Percentiles rank a stretch among this genome's conserved stretches.
phyloP scores from a whole-genome alignment of 1,140 invertebrate genomes.

The Ptiloglossa arizonensis region DNA sequence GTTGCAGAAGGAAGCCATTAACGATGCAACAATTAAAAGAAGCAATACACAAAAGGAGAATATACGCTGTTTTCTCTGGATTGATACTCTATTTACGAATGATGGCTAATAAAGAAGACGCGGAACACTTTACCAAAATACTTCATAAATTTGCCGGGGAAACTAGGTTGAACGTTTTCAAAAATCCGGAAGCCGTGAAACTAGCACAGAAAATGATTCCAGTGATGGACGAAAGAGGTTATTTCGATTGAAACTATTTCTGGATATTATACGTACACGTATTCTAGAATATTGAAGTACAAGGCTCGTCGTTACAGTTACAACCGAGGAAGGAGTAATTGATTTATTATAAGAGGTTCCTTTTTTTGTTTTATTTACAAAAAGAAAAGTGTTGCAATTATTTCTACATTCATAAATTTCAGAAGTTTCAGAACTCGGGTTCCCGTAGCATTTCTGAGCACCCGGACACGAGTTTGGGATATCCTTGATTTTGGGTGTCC shows the following conservation, averaged over 20 bases:
- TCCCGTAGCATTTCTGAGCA: no score
- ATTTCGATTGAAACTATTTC: conserved; percentile 54
- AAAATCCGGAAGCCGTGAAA: conserved; percentile 48
- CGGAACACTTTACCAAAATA: conserved; percentile 44
- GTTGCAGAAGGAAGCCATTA: conserved; percentile 54
- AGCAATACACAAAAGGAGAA: conserved; percentile 57
- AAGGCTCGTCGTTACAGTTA: no score
- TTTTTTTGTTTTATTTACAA: no score
- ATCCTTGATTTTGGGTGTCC: no score
- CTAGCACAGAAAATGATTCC: conserved; percentile 54
- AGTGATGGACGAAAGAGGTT: conserved; percentile 55
- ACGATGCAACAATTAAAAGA: conserved; percentile 55
- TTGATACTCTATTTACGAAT: conserved; percentile 63
- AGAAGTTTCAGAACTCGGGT: no score
- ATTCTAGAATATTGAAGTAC: no score
- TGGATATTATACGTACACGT: not conserved
- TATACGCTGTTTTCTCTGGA: conserved; percentile 49
- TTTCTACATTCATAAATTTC: no score
- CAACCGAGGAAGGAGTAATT: no score
- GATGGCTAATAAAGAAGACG: conserved; percentile 55
- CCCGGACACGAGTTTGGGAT: no score
- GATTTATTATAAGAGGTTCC: no score
- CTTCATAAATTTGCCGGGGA: conserved; percentile 10
- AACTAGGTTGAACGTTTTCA: conserved; percentile 61
- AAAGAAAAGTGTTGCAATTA: no score